Evolutionary conservation across 2,113 vertebrate genomes (phyloP), one percentile per base, ranked within the genome.

Genomic region (Pandion haliaetus): DNA sequence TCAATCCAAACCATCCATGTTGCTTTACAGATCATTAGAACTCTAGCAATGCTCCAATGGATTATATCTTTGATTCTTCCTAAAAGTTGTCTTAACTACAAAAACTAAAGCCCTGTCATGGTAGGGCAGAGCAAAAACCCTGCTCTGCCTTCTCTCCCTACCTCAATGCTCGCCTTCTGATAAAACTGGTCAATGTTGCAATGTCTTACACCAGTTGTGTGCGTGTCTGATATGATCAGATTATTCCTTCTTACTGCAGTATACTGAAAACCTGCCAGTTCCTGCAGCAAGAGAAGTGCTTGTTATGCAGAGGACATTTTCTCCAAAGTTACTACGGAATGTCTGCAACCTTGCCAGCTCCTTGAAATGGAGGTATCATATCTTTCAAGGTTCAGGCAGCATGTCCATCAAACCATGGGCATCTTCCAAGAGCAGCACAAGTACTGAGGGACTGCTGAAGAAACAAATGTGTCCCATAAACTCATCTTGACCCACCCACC

Each of bases 231-330:
- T 73, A 29, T 78, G 82, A 90, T 77, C 76, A 62, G 78, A 73
- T 73, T 86, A 77, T 92, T 94, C 49, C 15, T 72, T 82, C 50
- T 90, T 94, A 95, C 82, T 97, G 92, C 82, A 94, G 63, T 94
- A 93, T 94, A 94, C 90, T 82, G 87, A 97, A 97, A 96, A 90
- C 36, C 71, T 95, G 93, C 82, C 92, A 93, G 71, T 88, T 90
- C 32, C 93, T 96, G 88, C 81, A 78, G 82, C 34, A 86, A 79
- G 63, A 76, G 24, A 65, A n/a, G 14, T 61, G 66, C 62, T 93
- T 95, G 49, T 80, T 93, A 92, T 86, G 97, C 85, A 95, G 66
- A 93, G 70, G 74, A 92, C 50, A 92, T 85, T 90, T 95, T 92
- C 44, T 82, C 55, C 73, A 67, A 83, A 90, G 71, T 82, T 96